Evolutionary conservation across 2,888 invertebrate species (phyloP), one percentile per base, ranked within the genome.

Genomic region (Drepana falcataria): DNA sequence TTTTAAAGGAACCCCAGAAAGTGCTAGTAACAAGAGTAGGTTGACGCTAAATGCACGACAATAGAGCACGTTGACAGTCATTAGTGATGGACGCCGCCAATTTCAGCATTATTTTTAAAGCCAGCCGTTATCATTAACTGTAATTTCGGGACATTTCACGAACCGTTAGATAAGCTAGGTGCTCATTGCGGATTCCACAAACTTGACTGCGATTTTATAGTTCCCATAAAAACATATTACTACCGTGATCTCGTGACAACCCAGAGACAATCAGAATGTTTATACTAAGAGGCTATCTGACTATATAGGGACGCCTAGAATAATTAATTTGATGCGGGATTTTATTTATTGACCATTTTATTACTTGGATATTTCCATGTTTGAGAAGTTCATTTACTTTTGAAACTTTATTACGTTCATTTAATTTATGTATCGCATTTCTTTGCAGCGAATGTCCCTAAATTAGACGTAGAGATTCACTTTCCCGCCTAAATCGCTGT

Each of bases 131-230:
- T 83, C 81, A 85, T 87, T 85, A 85, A 68, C 79, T 73, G 75
- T 78, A 77, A 80, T 85, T 85, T 85, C 66, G 76, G 79, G 70
- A 71, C 75, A 78, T 83, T 86, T 83, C 73, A 82, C 75, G 79
- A 80, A 80, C 83, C 82, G 86, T 87, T 87, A 85, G 75, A 67
- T 72, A 40, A 51, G 41, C 35, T 41, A 51, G 61, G 62, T 64
- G 59, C 64, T 56, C 63, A 62, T 57, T 60, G 60, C 57, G 55
- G 63, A 52, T 68, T 62, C 73, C 64, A 59, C 59, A 55, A 64
- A 75, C 63, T 60, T 49, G 55, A 62, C 48, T 75, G 75, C 71
- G 56, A 55, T 55, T 60, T 59, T 54, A 41, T 51, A 40, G 34
- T 4, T 4, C 2, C 34, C 37, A 41, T 41, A 51, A 33, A 44